A percentile compares a stretch with the other conserved stretches of the same genome.
Evolutionary conservation across 2,113 vertebrate genomes (phyloP).

Genomic region (Pseudopipra pipra): DNA sequence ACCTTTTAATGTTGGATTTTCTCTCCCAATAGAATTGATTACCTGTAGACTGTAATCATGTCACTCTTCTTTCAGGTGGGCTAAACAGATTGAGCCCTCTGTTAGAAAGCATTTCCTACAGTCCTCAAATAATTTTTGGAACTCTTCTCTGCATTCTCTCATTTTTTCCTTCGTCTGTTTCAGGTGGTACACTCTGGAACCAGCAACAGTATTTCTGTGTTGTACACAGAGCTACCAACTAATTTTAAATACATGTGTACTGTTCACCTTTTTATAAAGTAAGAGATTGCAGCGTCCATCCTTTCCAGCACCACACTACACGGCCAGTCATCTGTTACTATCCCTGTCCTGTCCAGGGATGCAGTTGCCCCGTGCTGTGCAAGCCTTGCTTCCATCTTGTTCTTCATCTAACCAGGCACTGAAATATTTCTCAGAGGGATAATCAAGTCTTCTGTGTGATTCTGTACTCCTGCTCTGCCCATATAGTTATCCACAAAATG

Average conservation of each 20-base stretch:
- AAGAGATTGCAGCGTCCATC: background rate
- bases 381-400: background rate
- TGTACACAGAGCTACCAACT: background rate
- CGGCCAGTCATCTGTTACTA: background rate
- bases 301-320: background rate
- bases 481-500: background rate
- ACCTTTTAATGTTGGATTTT: background rate
- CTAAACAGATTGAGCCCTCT: background rate
- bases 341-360: background rate
- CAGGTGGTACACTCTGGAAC: background rate
- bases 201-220: background rate
- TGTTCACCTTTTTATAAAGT: background rate
- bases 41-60: background rate
- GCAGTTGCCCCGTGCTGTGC: background rate
- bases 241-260: background rate
- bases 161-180: background rate
- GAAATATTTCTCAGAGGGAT: background rate
- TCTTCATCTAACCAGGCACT: background rate
- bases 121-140: background rate
- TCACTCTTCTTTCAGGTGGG: background rate
- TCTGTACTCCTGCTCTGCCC: background rate
- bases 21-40: background rate
- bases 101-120: background rate
- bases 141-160: background rate
- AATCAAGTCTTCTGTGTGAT: background rate